phyloP scores from a whole-genome alignment of 2,797 vertebrate species.

The Sternarchorhynchus goeldii region DNA sequence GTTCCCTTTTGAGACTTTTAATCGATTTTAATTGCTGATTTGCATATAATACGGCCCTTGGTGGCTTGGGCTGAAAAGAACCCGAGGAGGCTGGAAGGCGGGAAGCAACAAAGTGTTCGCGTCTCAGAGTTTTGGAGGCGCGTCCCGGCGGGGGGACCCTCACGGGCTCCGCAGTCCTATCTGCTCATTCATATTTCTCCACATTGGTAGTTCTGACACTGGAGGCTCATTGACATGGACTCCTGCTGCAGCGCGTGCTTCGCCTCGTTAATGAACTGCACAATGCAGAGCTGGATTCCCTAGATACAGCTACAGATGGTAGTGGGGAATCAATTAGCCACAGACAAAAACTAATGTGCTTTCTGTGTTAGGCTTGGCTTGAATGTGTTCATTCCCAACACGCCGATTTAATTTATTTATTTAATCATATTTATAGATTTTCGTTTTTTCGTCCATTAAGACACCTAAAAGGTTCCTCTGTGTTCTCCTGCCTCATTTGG shows the following conservation, averaged over 20 bases:
- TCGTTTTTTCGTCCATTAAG: not conserved
- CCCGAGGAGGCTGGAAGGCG: not conserved
- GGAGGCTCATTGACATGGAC: not conserved
- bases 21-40: slow-evolving; percentile 46
- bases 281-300: not conserved
- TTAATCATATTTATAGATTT: not conserved
- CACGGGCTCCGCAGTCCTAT: not conserved
- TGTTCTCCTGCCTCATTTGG: not conserved
- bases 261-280: slow-evolving; percentile 15
- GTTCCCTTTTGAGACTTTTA: slow-evolving; percentile 12
- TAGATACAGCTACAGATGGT: slow-evolving; percentile 19
- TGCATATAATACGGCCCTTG: not conserved
- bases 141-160: not conserved
- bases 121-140: not conserved
- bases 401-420: not conserved
- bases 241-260: not conserved
- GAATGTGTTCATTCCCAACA: not conserved
- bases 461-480: not conserved
- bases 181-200: not conserved
- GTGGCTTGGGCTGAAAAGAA: not conserved
- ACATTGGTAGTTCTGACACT: not conserved
- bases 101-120: slow-evolving; percentile 25
- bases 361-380: not conserved
- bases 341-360: not conserved
- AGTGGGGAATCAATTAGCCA: slow-evolving; percentile 10